Base-by-base conservation (phyloP, 1,140 invertebrate genomes). In the Andricus grossulariae region DNA sequence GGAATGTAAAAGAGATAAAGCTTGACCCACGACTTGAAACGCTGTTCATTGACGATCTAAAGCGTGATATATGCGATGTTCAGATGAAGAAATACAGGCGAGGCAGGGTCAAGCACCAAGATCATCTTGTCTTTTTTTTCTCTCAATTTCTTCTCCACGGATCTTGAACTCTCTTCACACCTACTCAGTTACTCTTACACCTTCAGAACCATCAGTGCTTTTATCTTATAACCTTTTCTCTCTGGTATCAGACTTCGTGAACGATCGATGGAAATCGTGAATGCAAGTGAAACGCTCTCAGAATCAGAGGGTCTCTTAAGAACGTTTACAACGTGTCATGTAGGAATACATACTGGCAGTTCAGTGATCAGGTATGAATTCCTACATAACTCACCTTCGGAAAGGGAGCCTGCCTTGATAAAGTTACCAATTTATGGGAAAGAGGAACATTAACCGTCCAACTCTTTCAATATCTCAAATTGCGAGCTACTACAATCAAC, bases 1-100 rank as follows among this genome's bases (percentile, higher is more conserved):
- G 32, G 60, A 39, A 66, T 66, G 60, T 39, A 18, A 66, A 66
- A n/a, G n/a, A 66, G 60, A 39, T 15, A 32, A 66, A 15, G n/a
- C 6, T 16, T 66, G 60, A 39, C 32, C 39, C 60, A 66, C 60
- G 60, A 66, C 11, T 66, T 66, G n/a, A 39, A 66, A 66, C n/a
- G 15, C n/a, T 66, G 60, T 39, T 66, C 60, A 66, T 66, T 66
- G 60, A 25, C 15, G 60, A 66, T 66, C 25, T 66, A 66, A 66
- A 66, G 60, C 4, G 15, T 66, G 60, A 66, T 66, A 66, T 66
- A 66, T 66, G 7, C 25, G 60, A 66, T 66, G 60, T 66, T 66
- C 13, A 39, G 60, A 66, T 66, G 25, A 66, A 66, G 60, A 39
- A 32, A 66, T 39, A 45, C 25, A 25, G 25, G 10, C 25, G 25